phyloP scores from a whole-genome alignment of 2,797 vertebrate genomes.

The Decapterus maruadsi region DNA sequence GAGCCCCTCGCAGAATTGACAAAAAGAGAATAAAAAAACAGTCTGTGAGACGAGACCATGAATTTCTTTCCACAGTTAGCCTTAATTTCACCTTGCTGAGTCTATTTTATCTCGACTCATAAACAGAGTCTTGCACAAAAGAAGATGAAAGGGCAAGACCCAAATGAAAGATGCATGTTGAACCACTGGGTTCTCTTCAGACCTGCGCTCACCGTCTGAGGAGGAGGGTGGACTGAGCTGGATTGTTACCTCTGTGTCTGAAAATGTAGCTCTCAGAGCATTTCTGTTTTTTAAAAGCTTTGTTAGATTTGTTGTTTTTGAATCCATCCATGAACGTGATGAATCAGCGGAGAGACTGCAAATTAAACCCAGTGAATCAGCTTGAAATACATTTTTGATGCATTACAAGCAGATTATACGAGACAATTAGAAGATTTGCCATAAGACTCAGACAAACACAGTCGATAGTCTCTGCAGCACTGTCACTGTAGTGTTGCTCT shows the following conservation, averaged over 20 bases:
- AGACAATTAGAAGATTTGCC: background rate
- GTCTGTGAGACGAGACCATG: constrained; percentile 35
- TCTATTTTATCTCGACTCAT: constrained; percentile 54
- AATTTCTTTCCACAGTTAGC: constrained; percentile 56
- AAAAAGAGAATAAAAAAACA: constrained; percentile 25
- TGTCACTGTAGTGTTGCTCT: background rate
- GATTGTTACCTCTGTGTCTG: constrained; percentile 13
- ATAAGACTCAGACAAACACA: constrained; percentile 13
- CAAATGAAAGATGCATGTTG: constrained; percentile 67
- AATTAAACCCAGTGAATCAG: background rate
- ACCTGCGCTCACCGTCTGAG: constrained; percentile 34
- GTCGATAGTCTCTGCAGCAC: background rate
- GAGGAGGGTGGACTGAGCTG: constrained; percentile 25
- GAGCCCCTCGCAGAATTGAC: constrained; percentile 19
- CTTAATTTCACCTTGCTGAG: constrained; percentile 51
- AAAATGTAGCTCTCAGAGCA: background rate
- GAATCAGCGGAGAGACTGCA: constrained; percentile 4
- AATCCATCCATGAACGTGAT: background rate
- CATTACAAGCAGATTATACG: background rate
- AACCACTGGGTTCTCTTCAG: constrained; percentile 29
- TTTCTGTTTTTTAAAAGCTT: background rate
- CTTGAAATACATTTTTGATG: background rate
- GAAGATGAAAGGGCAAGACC: constrained; percentile 59
- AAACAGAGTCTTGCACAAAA: constrained; percentile 54
- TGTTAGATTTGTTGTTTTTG: constrained; percentile 15